These are phyloP conservation scores for Poicephalus meyeri DNA, from an alignment of 2,113 vertebrate genomes.

Conservation along the genomic window DNA sequence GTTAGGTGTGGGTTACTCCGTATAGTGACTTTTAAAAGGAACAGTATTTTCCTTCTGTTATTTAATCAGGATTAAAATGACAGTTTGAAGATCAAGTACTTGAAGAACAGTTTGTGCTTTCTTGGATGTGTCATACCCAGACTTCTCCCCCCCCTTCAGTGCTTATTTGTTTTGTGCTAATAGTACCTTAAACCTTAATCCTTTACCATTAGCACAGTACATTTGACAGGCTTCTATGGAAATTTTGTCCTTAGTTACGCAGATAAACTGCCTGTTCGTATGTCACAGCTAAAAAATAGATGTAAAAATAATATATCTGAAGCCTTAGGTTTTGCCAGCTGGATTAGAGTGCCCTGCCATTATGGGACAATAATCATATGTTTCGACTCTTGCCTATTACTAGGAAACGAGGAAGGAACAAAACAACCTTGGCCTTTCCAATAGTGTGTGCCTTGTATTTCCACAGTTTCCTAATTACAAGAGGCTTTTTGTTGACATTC, in stretches of 20 bases:
- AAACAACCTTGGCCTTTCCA: constrained; percentile 35
- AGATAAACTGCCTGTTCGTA: background rate
- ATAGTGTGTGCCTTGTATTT: background rate
- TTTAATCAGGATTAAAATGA: background rate
- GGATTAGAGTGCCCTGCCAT: constrained; percentile 31
- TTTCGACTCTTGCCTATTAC: constrained; percentile 59
- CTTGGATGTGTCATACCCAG: background rate
- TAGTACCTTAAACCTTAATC: background rate
- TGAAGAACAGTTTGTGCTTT: background rate
- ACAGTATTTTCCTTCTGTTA: background rate
- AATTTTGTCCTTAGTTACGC: background rate
- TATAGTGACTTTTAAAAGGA: background rate
- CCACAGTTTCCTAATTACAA: constrained; percentile 20
- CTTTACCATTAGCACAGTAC: background rate
- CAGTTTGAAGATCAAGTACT: background rate
- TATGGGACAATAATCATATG: constrained; percentile 59
- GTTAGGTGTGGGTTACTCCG: background rate
- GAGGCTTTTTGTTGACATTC: background rate
- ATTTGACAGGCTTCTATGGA: background rate
- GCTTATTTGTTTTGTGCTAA: background rate
- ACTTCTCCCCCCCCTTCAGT: background rate
- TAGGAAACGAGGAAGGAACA: constrained; percentile 52
- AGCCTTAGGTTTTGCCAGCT: constrained; percentile 3
- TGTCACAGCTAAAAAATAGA: background rate
- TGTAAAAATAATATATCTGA: constrained; percentile 14